Conservation (phyloP, 2,888 invertebrate genomes). For the Epirrita christyi region DNA sequence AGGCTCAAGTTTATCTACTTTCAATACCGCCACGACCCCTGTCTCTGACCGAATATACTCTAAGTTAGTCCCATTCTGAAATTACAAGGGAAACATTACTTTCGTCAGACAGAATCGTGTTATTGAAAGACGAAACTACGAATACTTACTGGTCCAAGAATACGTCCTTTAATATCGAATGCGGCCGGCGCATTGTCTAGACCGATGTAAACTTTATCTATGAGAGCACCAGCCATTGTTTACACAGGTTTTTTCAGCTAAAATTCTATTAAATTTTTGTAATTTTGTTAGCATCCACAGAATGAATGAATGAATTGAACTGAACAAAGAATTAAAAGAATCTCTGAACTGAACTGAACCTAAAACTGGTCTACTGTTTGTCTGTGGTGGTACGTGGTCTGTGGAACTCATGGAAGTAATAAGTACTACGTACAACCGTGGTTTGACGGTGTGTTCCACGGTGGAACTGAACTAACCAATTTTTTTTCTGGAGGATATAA, state of each 20-base stretch:
- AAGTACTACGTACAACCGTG: no score
- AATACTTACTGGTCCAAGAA: conserved; percentile 86
- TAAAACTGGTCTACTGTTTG: no score
- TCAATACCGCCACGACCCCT: conserved; percentile 89
- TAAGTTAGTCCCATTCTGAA: conserved; percentile 88
- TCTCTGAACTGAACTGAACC: no score
- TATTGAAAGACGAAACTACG: conserved; percentile 9
- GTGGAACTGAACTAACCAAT: no score
- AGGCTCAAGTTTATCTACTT: conserved; percentile 89
- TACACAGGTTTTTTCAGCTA: conserved; percentile 37
- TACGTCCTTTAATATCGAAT: conserved; percentile 90
- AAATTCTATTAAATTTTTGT: conserved; percentile 39
- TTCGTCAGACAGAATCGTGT: conserved; percentile 10
- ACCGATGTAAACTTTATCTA: conserved; percentile 91
- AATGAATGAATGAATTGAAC: no score
- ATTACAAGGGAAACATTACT: conserved; percentile 35
- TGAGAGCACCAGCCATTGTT: conserved; percentile 77
- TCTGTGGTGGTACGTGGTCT: no score
- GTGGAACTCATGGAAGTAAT: no score
- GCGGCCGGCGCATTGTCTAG: conserved; percentile 90
- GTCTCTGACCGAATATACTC: conserved; percentile 92
- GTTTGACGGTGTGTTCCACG: no score
- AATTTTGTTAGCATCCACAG: conserved; percentile 56
- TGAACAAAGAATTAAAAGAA: no score
- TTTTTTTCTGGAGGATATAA: no score